phyloP scores from a whole-genome alignment of 2,113 vertebrate genomes.

The Zootoca vivipara region DNA sequence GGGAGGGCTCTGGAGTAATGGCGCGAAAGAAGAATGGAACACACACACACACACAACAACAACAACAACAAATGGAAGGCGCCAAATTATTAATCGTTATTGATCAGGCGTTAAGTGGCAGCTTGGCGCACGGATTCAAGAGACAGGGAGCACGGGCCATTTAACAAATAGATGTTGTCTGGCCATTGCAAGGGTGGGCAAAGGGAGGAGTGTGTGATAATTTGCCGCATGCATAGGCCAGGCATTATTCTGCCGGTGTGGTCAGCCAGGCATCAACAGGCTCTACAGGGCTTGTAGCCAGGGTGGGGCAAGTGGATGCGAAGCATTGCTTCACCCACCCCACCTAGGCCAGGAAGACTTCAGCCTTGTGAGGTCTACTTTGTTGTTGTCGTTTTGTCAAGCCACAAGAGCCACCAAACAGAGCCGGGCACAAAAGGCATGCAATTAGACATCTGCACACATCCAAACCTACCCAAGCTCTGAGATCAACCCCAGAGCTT shows the following conservation, averaged over 20 bases:
- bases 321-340: background rate
- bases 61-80: background rate
- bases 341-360: no score
- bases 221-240: background rate
- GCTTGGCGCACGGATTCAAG: background rate
- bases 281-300: background rate
- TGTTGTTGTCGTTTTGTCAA: no score
- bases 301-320: background rate
- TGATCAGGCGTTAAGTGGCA: background rate
- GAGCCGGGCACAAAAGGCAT: no score
- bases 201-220: background rate
- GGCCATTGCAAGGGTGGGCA: background rate
- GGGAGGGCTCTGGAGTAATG: background rate
- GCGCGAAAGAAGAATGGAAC: background rate
- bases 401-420: no score
- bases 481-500: no score
- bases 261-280: background rate
- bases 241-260: background rate
- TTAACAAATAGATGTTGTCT: background rate
- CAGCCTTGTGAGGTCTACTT: no score
- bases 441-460: no score
- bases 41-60: no score
- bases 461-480: no score
- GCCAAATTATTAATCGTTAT: conserved; percentile 18
- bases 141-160: background rate